Evolutionary conservation across 2,113 vertebrate species (phyloP).

Genomic region (Alligator mississippiensis): DNA sequence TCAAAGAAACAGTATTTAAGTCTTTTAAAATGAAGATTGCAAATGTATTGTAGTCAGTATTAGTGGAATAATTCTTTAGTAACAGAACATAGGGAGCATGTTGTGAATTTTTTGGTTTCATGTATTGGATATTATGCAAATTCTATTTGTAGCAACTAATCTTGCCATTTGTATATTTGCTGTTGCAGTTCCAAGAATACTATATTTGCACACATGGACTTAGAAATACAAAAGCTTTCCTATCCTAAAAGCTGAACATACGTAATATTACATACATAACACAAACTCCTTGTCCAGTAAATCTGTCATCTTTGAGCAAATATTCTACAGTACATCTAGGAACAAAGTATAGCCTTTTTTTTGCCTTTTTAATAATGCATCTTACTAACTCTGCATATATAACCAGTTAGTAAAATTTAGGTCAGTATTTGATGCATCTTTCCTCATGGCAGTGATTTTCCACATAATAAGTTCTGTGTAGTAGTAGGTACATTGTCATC

Average conservation of each 20-base stretch:
- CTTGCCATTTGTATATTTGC: not conserved
- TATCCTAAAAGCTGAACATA: not conserved
- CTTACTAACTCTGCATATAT: too few relatives aligned
- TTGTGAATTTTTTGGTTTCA: not conserved
- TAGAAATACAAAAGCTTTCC: not conserved
- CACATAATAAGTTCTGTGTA: not conserved
- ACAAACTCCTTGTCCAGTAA: not conserved
- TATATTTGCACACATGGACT: not conserved
- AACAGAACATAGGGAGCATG: not conserved
- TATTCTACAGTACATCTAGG: not conserved
- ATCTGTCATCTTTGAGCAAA: not conserved
- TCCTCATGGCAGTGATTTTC: not conserved
- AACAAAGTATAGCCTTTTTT: not conserved
- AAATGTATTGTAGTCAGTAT: not conserved
- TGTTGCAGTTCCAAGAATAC: not conserved
- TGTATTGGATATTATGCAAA: not conserved
- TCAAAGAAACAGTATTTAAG: not conserved
- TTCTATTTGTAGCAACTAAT: too few relatives aligned
- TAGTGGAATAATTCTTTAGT: not conserved
- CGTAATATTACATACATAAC: not conserved
- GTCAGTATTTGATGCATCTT: not conserved
- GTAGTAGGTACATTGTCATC: rapidly evolving
- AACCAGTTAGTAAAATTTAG: not conserved
- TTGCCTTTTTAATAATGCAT: too few relatives aligned
- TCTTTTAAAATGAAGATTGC: not conserved